These are phyloP conservation scores for Frankliniella intonsa DNA, from an alignment of 2,888 invertebrate genomes.

Conservation along the genomic window DNA sequence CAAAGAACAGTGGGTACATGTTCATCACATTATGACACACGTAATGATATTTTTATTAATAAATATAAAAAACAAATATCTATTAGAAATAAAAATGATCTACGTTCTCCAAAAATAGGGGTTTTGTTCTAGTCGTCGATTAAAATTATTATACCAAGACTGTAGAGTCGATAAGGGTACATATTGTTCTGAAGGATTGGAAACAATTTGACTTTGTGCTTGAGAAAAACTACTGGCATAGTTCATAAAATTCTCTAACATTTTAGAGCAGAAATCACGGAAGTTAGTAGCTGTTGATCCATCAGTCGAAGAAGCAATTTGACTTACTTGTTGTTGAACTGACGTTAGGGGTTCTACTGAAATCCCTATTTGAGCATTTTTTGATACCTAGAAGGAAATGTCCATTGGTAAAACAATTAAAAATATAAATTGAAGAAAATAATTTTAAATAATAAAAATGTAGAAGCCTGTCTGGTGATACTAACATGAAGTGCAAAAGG, in stretches of 20 bases:
- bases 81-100: background rate
- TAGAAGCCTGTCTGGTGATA: constrained; percentile 28
- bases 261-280: constrained; percentile 67
- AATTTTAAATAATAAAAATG: background rate
- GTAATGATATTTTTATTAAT: background rate
- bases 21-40: background rate
- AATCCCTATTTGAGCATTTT: constrained; percentile 82
- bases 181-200: constrained; percentile 73
- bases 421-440: background rate
- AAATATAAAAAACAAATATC: background rate
- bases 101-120: constrained; percentile 82
- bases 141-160: constrained; percentile 92
- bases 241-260: constrained; percentile 90
- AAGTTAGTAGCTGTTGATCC: constrained; percentile 39
- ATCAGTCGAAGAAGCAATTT: constrained; percentile 56
- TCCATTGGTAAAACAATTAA: background rate
- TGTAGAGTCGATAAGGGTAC: constrained; percentile 84
- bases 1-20: background rate
- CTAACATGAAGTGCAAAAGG: constrained; percentile 10
- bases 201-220: constrained; percentile 71
- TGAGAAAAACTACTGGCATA: constrained; percentile 86
- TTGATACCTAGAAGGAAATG: background rate
- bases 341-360: constrained; percentile 57
- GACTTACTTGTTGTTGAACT: constrained; percentile 47
- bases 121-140: constrained; percentile 78